Evolutionary conservation across 1,140 invertebrate genomes (phyloP).

Genomic region (Diachasmimorpha longicaudata): DNA sequence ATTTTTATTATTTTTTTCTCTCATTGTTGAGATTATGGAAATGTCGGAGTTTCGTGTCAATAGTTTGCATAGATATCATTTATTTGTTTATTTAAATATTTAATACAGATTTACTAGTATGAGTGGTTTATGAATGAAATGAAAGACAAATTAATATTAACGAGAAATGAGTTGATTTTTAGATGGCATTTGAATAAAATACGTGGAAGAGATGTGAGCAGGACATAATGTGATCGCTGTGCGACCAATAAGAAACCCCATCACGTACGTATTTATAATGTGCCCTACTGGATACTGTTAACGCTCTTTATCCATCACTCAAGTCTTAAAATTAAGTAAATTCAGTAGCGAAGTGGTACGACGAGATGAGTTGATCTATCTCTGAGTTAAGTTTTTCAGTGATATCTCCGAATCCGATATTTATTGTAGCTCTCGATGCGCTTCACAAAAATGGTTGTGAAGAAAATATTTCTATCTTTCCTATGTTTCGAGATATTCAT

Average conservation of each 20-base stretch:
- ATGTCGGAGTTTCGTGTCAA: not conserved
- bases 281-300: slow-evolving; percentile 50
- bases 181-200: slow-evolving; percentile 61
- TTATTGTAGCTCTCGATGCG: too few relatives aligned
- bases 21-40: not conserved
- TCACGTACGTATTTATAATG: slow-evolving; percentile 59
- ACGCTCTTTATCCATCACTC: slow-evolving; percentile 44
- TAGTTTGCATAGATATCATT: not conserved
- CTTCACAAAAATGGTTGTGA: too few relatives aligned
- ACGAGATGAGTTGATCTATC: too few relatives aligned
- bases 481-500: too few relatives aligned
- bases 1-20: slow-evolving; percentile 16
- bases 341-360: too few relatives aligned
- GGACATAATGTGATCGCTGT: slow-evolving; percentile 52
- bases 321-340: slow-evolving; percentile 14
- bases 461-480: too few relatives aligned
- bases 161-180: slow-evolving; percentile 66
- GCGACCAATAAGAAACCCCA: slow-evolving; percentile 35
- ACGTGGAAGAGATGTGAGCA: slow-evolving; percentile 58
- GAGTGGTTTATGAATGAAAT: slow-evolving; percentile 58
- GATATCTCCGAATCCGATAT: too few relatives aligned
- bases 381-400: too few relatives aligned
- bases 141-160: slow-evolving; percentile 61
- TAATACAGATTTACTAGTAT: slow-evolving; percentile 43
- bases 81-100: slow-evolving; percentile 21